Base-by-base conservation (phyloP, 2,113 vertebrate species). In the Epinephelus lanceolatus region DNA sequence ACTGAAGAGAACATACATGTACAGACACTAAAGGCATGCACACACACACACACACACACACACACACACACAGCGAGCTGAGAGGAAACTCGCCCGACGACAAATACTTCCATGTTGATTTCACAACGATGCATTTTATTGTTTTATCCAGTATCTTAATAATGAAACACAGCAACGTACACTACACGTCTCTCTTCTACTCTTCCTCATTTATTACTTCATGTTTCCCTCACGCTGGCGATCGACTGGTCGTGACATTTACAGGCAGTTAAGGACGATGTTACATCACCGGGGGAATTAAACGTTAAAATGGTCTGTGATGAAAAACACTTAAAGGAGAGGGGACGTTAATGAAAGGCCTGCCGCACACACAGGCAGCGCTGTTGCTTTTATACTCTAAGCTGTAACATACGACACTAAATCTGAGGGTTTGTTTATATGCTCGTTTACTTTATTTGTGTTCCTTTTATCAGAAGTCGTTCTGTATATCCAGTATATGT, bases 381-480 rank as follows among this genome's bases (percentile, higher is more conserved):
- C 63, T 6, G 53, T 42, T 1, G 9, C 42, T 69, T 72, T 83
- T 63, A 6, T 84, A 63, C 70, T 73, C 49, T 71, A 74, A 78
- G 60, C 79, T 86, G 80, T 72, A 85, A 83, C 25, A 69, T 33
- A n/a, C 17, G 3, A 93, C 90, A 89, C 88, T 91, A 90, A 75
- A 71, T 17, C 27, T 23, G 33, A 45, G 23, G 42, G 27, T 53
- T 52, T 45, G 52, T 61, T 67, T 25, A 1, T 78, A 51, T 59
- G 84, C 86, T 85, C 19, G 27, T 45, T 76, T 56, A 79, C 84
- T 87, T 86, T 81, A 72, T 76, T 45, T 45, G 3, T 57, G 47
- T 47, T 69, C 37, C n/a, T 78, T 80, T 53, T 56, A 74, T 51
- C 7, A 1, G 27, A n/a, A 53, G 78, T 69, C 30, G n/a, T 49